Conservation (phyloP, 1,140 invertebrate genomes). For the Temnothorax curvispinosus region DNA sequence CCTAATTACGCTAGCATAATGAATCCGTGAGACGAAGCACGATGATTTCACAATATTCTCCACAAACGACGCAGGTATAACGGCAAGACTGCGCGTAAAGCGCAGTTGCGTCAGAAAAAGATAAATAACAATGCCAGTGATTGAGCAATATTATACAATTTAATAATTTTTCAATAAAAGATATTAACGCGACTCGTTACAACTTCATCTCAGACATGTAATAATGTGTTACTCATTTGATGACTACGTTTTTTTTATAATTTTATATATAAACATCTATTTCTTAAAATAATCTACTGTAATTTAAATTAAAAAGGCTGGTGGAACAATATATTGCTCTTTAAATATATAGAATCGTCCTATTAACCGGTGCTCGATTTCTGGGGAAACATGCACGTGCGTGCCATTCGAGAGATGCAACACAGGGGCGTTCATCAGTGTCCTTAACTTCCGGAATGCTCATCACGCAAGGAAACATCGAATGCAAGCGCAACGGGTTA, state of each 20-base stretch:
- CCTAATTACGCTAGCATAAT: slow-evolving; percentile 72
- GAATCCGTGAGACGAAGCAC: slow-evolving; percentile 53
- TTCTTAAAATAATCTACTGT: background rate
- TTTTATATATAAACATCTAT: background rate
- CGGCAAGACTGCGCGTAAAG: background rate
- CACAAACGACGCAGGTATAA: background rate
- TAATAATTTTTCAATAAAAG: background rate
- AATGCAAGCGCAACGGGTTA: slow-evolving; percentile 35
- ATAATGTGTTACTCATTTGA: background rate
- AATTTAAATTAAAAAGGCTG: background rate
- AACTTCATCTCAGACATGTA: background rate
- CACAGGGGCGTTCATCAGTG: slow-evolving; percentile 42
- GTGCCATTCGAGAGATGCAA: slow-evolving; percentile 13
- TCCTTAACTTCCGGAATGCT: slow-evolving; percentile 57
- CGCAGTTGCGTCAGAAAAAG: background rate
- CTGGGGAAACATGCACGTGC: background rate
- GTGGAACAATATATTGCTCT: background rate
- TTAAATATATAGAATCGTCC: background rate
- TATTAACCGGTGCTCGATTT: background rate
- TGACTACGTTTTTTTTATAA: background rate
- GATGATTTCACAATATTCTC: slow-evolving; percentile 47
- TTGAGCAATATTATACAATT: background rate
- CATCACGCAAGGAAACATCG: slow-evolving; percentile 53
- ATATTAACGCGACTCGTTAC: background rate
- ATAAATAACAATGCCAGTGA: background rate